Evolutionary conservation across 2,113 vertebrate species (phyloP), one percentile per base, ranked within the genome.

Genomic region (Perca schrenkii): DNA sequence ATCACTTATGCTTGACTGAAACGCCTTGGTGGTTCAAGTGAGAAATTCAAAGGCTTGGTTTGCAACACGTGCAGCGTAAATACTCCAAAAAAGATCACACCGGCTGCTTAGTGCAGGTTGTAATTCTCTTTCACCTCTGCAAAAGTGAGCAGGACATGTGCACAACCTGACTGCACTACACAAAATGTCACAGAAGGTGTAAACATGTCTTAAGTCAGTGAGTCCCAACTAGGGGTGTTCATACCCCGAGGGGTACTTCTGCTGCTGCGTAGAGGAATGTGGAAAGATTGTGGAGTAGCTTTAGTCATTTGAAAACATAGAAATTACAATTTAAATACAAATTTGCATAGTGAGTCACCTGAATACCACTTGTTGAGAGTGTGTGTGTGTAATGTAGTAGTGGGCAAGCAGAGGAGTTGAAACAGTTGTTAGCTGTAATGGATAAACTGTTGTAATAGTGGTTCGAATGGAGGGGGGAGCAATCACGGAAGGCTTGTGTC

Each of bases 21-120:
- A 77, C 4, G 49, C 2, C n/a, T 69, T 34, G 22, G 36, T 75
- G 74, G 58, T 71, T 83, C 28, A 67, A 71, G 46, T 71, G 65
- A 81, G 57, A 81, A 70, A 58, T 40, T 66, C n/a, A 46, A 28
- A 73, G 0, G 1, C 40, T 49, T 7, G 17, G 36, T 60, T 73
- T 67, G 8, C 65, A 71, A 67, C 62, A 31, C 15, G 21, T 79
- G 50, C 36, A 69, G 17, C 0, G 1, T 64, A 66, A 54, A 71
- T 15, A 58, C 28, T 57, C 7, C 3, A 70, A 31, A 66, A 78
- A 50, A 28, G 6, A 49, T 19, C 13, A 43, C 21, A n/a, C 3
- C 1, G 6, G 2, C 58, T 73, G 22, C 25, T 34, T 21, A 22
- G 49, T 43, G 22, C 40, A 57, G 25, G 17, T 67, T 52, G 47